Conservation (phyloP, 2,113 vertebrate species). For the Sialia sialis region DNA sequence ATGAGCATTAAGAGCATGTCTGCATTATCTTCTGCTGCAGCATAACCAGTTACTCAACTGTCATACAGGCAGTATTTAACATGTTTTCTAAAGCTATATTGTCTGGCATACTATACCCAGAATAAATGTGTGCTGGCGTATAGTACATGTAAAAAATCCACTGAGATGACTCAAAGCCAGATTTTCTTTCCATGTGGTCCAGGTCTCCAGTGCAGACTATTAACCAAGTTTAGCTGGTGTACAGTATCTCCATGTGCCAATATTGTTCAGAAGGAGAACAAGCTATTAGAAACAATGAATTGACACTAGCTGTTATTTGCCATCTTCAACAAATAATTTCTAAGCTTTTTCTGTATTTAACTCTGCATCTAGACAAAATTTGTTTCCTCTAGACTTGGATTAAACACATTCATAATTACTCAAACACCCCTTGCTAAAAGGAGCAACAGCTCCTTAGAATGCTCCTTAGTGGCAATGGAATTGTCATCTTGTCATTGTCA, state of each 20-base stretch:
- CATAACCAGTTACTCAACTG: neutral
- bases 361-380: neutral
- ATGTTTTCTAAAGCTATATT: neutral
- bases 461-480: neutral
- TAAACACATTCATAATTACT: neutral
- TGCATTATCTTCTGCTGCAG: neutral
- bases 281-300: neutral
- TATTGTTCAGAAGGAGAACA: neutral
- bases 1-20: neutral
- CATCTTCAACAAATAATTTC: neutral
- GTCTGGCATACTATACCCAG: neutral
- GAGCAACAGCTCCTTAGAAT: neutral
- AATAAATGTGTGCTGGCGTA: neutral
- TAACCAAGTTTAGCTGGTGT: neutral
- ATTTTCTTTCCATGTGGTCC: neutral
- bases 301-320: neutral
- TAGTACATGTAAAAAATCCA: neutral
- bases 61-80: neutral
- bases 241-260: accelerated
- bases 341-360: neutral
- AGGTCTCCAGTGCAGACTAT: neutral
- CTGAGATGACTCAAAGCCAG: neutral
- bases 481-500: neutral
- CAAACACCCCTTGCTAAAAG: neutral
- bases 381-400: neutral